Evolutionary conservation across 1,140 invertebrate genomes (phyloP).

Genomic region (Trypoxylus dichotomus): DNA sequence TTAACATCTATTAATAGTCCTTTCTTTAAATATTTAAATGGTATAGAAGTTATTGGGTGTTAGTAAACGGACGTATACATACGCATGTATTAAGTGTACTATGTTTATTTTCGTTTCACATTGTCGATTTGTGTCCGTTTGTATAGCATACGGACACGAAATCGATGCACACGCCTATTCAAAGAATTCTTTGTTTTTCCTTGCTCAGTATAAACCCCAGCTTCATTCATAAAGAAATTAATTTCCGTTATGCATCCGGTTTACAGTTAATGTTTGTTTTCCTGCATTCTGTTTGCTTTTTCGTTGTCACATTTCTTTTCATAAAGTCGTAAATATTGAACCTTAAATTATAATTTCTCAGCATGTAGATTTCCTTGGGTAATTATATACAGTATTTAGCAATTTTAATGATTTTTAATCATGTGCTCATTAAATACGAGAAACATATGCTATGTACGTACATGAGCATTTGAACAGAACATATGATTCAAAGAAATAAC

Average conservation of each 20-base stretch:
- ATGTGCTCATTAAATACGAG: too few relatives aligned
- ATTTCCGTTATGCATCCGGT: neutral
- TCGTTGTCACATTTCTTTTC: neutral
- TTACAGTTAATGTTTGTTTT: neutral
- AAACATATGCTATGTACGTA: too few relatives aligned
- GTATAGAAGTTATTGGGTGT: neutral
- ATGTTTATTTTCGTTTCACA: constrained; percentile 3
- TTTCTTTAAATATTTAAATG: neutral
- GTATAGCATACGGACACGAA: neutral
- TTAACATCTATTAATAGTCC: constrained; percentile 1
- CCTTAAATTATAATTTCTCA: neutral
- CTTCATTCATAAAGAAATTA: neutral
- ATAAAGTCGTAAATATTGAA: neutral
- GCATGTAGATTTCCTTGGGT: too few relatives aligned
- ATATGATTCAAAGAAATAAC: too few relatives aligned
- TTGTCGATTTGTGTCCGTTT: neutral
- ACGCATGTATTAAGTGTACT: neutral
- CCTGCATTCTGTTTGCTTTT: neutral
- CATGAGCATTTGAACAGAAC: too few relatives aligned
- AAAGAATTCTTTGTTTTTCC: neutral
- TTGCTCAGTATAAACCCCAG: neutral
- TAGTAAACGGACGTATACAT: neutral
- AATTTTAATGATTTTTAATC: too few relatives aligned
- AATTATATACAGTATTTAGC: too few relatives aligned
- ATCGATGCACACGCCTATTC: neutral